Percentiles rank a stretch among this genome's conserved stretches.
Conservation (phyloP, 2,113 vertebrate genomes). For the Prionailurus bengalensis region DNA sequence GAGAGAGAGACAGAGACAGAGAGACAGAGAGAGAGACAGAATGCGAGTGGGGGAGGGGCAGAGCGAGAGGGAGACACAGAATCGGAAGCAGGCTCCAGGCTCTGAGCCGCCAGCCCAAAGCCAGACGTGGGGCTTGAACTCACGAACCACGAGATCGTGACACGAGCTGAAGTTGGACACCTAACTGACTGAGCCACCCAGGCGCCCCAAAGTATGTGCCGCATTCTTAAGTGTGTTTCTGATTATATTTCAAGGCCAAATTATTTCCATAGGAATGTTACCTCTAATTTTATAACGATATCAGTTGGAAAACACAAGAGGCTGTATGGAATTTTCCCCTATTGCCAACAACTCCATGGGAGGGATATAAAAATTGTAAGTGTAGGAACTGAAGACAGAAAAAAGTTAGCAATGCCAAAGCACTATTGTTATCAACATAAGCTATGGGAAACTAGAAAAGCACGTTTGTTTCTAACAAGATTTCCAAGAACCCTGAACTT, state of each 20-base stretch:
- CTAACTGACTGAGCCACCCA: background rate
- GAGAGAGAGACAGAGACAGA: too few species aligned
- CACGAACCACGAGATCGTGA: background rate
- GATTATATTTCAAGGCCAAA: slow-evolving; percentile 46
- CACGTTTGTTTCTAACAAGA: background rate
- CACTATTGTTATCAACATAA: background rate
- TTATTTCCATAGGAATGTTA: slow-evolving; percentile 52
- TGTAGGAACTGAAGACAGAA: background rate
- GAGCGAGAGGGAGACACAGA: background rate
- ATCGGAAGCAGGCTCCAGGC: background rate
- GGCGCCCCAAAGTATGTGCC: background rate
- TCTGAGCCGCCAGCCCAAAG: background rate
- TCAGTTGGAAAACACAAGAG: slow-evolving; percentile 54
- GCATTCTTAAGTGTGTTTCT: slow-evolving; percentile 4
- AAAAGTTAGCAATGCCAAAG: background rate
- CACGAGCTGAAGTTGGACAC: background rate
- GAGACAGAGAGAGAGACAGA: too few species aligned
- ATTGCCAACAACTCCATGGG: slow-evolving; percentile 32
- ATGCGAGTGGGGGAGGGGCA: background rate
- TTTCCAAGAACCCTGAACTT: background rate
- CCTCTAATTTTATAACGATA: slow-evolving; percentile 62
- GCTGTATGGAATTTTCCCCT: slow-evolving; percentile 32
- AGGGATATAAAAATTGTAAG: slow-evolving; percentile 46
- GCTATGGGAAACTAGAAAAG: background rate
- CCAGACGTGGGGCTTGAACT: background rate